Percentiles rank a stretch among this genome's conserved stretches.
Conservation (phyloP, 2,888 invertebrate genomes). For the Drosophila nr. perissopoda region DNA sequence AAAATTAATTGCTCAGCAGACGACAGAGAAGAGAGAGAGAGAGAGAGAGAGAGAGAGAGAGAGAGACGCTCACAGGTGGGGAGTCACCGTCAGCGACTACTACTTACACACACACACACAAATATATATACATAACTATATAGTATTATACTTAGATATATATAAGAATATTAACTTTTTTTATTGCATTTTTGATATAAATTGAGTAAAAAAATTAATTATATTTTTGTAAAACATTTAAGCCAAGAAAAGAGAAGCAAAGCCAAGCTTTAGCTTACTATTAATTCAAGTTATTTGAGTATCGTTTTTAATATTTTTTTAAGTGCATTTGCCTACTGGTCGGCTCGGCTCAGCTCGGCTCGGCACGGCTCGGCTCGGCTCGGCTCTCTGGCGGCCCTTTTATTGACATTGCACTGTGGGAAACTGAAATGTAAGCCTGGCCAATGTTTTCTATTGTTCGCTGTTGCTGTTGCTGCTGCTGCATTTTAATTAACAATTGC, state of each 20-base stretch:
- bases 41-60: background rate
- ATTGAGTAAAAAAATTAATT: background rate
- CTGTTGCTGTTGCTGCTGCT: constrained; percentile 23
- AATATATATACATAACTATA: background rate
- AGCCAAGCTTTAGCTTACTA: background rate
- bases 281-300: background rate
- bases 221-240: background rate
- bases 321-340: constrained; percentile 21
- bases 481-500: constrained; percentile 68
- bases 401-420: constrained; percentile 61
- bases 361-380: background rate
- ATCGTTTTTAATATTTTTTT: constrained; percentile 3
- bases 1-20: background rate
- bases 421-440: constrained; percentile 51
- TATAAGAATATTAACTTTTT: background rate
- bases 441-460: constrained; percentile 65
- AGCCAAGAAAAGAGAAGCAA: background rate
- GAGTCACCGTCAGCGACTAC: background rate
- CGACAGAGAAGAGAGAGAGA: background rate
- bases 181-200: background rate
- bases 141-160: background rate
- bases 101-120: background rate
- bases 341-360: background rate
- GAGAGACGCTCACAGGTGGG: background rate
- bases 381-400: constrained; percentile 15